These are phyloP conservation scores for Thomomys bottae DNA, from an alignment of 2,113 vertebrate species.

Conservation along the genomic window DNA sequence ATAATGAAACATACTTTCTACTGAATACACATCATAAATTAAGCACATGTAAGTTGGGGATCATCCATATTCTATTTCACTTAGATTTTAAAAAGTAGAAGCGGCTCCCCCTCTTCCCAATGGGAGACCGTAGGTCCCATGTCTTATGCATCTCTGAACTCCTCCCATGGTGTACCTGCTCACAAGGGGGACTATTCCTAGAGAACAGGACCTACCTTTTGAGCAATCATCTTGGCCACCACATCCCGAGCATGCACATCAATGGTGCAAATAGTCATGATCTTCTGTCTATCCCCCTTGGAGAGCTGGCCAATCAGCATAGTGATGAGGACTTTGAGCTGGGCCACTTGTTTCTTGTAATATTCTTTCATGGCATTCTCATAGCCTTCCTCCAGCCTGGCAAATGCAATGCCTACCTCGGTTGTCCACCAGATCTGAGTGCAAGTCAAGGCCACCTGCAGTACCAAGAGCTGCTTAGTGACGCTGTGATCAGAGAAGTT, in stretches of 20 bases:
- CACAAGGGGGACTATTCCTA: neutral
- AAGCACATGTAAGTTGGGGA: neutral
- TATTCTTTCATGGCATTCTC: conserved; percentile 96
- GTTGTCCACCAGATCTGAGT: conserved; percentile 98
- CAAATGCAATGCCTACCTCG: conserved; percentile 93
- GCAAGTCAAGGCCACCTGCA: conserved; percentile 93
- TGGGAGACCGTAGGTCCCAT: neutral
- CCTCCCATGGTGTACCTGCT: neutral
- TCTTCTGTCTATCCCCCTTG: conserved; percentile 93
- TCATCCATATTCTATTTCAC: neutral
- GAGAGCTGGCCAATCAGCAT: conserved; percentile 95
- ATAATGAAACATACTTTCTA: neutral
- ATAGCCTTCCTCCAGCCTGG: conserved; percentile 94
- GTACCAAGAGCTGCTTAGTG: neutral
- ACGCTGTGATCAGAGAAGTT: neutral
- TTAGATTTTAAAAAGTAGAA: neutral
- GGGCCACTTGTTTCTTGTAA: conserved; percentile 94
- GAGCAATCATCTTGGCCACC: conserved; percentile 94
- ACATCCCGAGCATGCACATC: conserved; percentile 97
- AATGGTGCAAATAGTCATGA: conserved; percentile 98
- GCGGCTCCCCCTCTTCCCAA: neutral
- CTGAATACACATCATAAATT: neutral
- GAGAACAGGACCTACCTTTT: conserved; percentile 89
- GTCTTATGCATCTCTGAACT: neutral
- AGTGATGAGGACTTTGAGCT: conserved; percentile 94